These are phyloP conservation scores for Ia io DNA, from an alignment of 2,113 vertebrate species.

Conservation along the genomic window DNA sequence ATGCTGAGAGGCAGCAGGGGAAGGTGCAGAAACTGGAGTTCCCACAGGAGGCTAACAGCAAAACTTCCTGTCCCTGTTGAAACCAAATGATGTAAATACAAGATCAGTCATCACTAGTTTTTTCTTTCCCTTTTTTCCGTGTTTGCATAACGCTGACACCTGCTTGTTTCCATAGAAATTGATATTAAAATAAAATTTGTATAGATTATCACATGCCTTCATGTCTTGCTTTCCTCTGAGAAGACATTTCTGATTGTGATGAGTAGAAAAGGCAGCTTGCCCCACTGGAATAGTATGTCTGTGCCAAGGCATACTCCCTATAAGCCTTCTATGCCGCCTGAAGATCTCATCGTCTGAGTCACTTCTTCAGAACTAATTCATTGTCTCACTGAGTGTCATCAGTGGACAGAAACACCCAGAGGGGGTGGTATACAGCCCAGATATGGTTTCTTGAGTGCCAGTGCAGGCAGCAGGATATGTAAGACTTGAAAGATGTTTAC, in stretches of 20 bases:
- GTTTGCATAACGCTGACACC: constrained; percentile 66
- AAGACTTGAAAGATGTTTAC: not conserved
- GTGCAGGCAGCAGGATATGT: not conserved
- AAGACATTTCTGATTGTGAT: constrained; percentile 26
- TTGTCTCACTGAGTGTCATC: not conserved
- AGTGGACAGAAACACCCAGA: not conserved
- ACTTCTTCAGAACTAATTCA: constrained; percentile 25
- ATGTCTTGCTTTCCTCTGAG: constrained; percentile 55
- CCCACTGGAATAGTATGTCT: not conserved
- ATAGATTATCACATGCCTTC: constrained; percentile 71
- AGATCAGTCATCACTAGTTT: constrained; percentile 42
- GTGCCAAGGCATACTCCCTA: not conserved
- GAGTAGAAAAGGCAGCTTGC: not conserved
- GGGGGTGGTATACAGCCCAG: not conserved
- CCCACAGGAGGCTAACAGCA: constrained; percentile 82
- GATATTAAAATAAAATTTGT: constrained; percentile 77
- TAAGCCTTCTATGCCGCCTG: not conserved
- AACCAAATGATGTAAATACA: constrained; percentile 68
- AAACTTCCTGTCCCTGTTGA: constrained; percentile 93
- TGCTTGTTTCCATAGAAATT: constrained; percentile 76
- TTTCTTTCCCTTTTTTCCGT: constrained; percentile 37
- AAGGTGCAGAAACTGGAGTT: constrained; percentile 87
- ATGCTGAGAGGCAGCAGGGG: constrained; percentile 90
- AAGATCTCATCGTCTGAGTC: not conserved
- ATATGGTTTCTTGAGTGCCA: not conserved